Percentiles rank a stretch among this genome's conserved stretches.
Evolutionary conservation across 1,140 invertebrate genomes (phyloP).

Genomic region (Papilio glaucus): DNA sequence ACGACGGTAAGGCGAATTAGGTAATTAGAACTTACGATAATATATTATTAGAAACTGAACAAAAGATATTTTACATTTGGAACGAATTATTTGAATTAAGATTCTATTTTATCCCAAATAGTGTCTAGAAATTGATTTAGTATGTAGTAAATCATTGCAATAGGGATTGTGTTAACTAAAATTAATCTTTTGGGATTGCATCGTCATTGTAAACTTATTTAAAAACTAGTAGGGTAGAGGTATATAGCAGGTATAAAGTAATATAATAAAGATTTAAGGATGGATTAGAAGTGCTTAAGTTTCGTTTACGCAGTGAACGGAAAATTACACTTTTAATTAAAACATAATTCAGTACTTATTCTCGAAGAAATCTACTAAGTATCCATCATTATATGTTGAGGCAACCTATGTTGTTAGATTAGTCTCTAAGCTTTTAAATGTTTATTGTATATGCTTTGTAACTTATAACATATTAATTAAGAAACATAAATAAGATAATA

Average conservation of each 20-base stretch:
- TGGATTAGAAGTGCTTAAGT: background rate
- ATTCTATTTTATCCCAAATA: too few relatives aligned
- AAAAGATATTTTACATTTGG: too few relatives aligned
- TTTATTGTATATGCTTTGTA: slow-evolving; percentile 6
- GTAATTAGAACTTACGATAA: slow-evolving; percentile 34
- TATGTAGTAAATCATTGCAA: too few relatives aligned
- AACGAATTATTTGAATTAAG: too few relatives aligned
- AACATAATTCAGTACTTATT: background rate
- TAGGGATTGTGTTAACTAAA: too few relatives aligned
- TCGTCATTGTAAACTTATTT: too few relatives aligned
- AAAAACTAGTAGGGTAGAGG: too few relatives aligned
- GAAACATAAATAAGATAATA: slow-evolving; percentile 4
- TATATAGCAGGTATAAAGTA: too few relatives aligned
- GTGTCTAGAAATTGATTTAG: too few relatives aligned
- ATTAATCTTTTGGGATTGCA: too few relatives aligned
- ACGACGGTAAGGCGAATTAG: slow-evolving; percentile 27
- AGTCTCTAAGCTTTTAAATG: background rate
- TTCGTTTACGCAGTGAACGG: background rate
- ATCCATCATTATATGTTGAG: background rate
- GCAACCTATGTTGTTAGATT: slow-evolving; percentile 4
- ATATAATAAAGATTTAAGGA: background rate
- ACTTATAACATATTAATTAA: slow-evolving; percentile 10
- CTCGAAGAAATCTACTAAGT: slow-evolving; percentile 4
- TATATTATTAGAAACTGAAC: too few relatives aligned
- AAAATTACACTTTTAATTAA: slow-evolving; percentile 1